phyloP scores from a whole-genome alignment of 2,888 invertebrate genomes.

The Athalia cordata region DNA sequence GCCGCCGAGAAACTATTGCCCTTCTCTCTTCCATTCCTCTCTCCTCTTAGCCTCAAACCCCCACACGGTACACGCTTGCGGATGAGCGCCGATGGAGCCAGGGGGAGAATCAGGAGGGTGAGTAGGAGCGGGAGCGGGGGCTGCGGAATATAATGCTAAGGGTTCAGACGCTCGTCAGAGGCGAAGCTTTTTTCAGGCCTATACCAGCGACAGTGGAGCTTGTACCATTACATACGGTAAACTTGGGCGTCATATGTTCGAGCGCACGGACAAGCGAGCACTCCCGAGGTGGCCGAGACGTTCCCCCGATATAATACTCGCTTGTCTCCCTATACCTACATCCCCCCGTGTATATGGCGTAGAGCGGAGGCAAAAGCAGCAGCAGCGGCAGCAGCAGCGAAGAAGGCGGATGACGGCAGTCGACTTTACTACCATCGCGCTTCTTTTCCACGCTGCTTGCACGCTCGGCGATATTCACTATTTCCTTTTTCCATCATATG shows the following conservation, averaged over 20 bases:
- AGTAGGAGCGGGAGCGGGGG: neutral
- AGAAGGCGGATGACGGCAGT: neutral
- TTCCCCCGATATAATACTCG: conserved; percentile 37
- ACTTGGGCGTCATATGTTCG: conserved; percentile 43
- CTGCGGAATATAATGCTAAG: conserved; percentile 40
- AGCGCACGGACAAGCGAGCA: conserved; percentile 40
- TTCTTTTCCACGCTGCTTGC: neutral
- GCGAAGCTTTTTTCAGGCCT: conserved; percentile 42
- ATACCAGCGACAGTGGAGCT: conserved; percentile 42
- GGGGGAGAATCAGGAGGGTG: neutral
- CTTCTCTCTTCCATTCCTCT: neutral
- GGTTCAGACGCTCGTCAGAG: conserved; percentile 43
- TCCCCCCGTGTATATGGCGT: conserved; percentile 63
- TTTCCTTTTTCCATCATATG: conserved; percentile 43
- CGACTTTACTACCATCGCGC: conserved; percentile 10
- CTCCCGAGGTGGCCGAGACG: conserved; percentile 41
- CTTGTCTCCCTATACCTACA: neutral
- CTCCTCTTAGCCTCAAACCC: no score
- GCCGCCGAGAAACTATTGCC: conserved; percentile 39
- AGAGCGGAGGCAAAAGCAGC: neutral
- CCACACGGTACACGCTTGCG: conserved; percentile 22
- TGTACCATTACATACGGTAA: conserved; percentile 44
- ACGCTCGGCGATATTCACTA: neutral
- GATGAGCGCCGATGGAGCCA: conserved; percentile 26
- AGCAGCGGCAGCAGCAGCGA: neutral